Evolutionary conservation across 2,888 invertebrate species (phyloP).

Genomic region (Tipula helvola): DNA sequence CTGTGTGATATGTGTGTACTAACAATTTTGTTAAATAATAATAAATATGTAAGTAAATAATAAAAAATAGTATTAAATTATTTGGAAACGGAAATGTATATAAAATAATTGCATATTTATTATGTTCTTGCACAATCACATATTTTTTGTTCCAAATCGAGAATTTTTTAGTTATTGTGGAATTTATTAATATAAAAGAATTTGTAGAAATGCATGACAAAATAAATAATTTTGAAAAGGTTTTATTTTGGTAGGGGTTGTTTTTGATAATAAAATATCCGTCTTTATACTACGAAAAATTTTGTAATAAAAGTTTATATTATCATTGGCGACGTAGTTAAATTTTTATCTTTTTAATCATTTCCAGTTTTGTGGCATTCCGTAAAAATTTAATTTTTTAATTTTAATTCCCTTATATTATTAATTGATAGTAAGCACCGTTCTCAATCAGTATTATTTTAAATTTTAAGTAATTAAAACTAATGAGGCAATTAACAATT

Average conservation of each 20-base stretch:
- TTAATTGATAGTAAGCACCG: background rate
- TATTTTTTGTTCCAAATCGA: background rate
- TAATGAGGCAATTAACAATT: background rate
- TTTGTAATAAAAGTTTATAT: background rate
- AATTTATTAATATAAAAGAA: background rate
- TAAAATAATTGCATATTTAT: background rate
- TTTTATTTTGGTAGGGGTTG: background rate
- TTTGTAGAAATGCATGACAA: background rate
- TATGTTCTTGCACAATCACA: background rate
- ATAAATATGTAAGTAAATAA: background rate
- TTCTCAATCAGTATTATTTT: background rate
- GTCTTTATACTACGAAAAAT: background rate
- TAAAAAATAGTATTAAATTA: background rate
- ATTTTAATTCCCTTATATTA: background rate
- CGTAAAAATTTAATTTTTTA: background rate
- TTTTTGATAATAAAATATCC: background rate
- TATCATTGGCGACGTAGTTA: background rate
- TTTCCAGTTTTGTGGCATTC: background rate
- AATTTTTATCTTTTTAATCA: background rate
- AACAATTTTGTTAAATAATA: background rate
- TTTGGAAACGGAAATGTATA: background rate
- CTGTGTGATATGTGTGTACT: too few relatives aligned
- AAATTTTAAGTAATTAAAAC: background rate
- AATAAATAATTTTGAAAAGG: background rate
- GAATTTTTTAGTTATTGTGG: background rate